A percentile compares a stretch with the other conserved stretches of the same genome.
These are phyloP conservation scores for Drosophila aff. DNA, from an alignment of 1,140 invertebrate species.

Conservation along the genomic window DNA sequence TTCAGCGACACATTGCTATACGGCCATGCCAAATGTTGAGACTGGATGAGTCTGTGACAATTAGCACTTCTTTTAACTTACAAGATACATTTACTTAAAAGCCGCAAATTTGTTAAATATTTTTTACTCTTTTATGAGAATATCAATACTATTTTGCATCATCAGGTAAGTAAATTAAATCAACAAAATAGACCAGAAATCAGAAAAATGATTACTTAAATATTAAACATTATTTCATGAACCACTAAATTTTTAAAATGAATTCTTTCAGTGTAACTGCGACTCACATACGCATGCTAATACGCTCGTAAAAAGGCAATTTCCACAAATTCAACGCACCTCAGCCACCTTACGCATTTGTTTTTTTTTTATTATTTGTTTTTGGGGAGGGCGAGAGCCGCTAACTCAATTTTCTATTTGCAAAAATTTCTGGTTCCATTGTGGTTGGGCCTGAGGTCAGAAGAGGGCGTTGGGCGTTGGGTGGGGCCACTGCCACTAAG, in stretches of 20 bases:
- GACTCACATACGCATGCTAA: constrained; percentile 62
- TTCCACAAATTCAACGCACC: constrained; percentile 73
- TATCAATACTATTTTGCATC: too few relatives aligned
- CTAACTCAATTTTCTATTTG: constrained; percentile 83
- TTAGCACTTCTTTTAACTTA: too few relatives aligned
- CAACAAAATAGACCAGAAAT: too few relatives aligned
- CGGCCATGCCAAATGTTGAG: too few relatives aligned
- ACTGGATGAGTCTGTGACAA: too few relatives aligned
- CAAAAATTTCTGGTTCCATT: constrained; percentile 60
- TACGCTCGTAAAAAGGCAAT: constrained; percentile 84
- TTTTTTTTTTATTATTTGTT: constrained; percentile 17
- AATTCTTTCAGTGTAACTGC: constrained; percentile 18
- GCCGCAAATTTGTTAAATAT: too few relatives aligned
- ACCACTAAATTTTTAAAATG: background rate
- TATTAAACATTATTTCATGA: background rate
- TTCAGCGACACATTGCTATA: background rate
- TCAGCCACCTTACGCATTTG: constrained; percentile 64
- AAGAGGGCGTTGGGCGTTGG: constrained; percentile 1
- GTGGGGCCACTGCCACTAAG: background rate
- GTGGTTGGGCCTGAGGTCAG: constrained; percentile 51
- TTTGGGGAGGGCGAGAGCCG: constrained; percentile 32
- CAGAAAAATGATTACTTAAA: too few relatives aligned
- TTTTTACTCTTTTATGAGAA: too few relatives aligned
- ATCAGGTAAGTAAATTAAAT: too few relatives aligned
- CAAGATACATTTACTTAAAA: too few relatives aligned